A percentile compares a stretch with the other conserved stretches of the same genome.
Conservation (phyloP, 2,113 vertebrate species). For the Miniopterus natalensis region DNA sequence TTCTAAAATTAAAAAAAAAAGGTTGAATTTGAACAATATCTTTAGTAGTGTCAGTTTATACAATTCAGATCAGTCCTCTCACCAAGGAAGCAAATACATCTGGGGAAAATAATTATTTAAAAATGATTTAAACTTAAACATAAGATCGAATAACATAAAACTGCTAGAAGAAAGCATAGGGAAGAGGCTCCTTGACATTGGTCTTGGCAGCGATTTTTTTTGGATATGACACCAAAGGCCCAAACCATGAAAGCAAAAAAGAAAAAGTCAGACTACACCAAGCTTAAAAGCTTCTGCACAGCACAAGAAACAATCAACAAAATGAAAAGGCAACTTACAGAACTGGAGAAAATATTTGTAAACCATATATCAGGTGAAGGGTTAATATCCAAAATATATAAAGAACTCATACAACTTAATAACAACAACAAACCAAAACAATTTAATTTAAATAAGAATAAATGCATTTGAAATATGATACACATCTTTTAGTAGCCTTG, state of each 20-base stretch:
- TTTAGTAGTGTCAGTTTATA: neutral
- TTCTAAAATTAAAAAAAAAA: conserved; percentile 9
- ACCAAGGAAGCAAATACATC: neutral
- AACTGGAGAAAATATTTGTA: neutral
- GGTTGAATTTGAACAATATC: neutral
- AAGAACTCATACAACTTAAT: neutral
- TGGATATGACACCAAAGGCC: neutral
- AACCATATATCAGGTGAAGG: neutral
- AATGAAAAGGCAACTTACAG: neutral
- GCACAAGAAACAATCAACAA: neutral
- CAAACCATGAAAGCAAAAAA: neutral
- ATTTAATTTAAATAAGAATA: neutral
- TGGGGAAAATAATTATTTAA: neutral
- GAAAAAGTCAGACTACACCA: neutral
- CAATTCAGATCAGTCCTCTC: neutral
- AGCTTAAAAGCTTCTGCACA: neutral
- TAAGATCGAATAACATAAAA: neutral
- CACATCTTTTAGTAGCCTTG: neutral
- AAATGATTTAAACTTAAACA: neutral
- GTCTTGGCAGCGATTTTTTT: neutral
- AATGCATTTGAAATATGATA: neutral
- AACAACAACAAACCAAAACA: neutral
- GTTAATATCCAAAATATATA: neutral
- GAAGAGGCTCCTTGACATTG: neutral
- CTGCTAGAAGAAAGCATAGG: neutral